Percentiles rank a stretch among this genome's conserved stretches.
phyloP scores from a whole-genome alignment of 2,888 invertebrate genomes.

The Teinopalpus imperialis region DNA sequence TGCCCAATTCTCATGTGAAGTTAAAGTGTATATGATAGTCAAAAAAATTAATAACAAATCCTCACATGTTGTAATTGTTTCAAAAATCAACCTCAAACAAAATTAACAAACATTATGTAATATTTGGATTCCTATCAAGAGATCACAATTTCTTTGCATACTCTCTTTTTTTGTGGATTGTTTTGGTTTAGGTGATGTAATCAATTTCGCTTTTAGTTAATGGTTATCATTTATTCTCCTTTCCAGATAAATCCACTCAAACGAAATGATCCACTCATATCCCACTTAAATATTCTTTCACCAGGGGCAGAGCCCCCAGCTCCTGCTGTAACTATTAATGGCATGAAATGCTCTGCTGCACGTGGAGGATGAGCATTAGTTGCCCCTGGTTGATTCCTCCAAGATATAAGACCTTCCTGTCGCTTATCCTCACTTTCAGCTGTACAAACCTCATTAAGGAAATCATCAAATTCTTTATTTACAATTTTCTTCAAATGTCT shows the following conservation, averaged over 20 bases:
- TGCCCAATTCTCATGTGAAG: no score
- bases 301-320: slow-evolving; percentile 61
- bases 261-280: slow-evolving; percentile 60
- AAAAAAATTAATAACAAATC: no score
- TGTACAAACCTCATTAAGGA: slow-evolving; percentile 58
- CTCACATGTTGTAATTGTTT: no score
- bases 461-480: slow-evolving; percentile 68
- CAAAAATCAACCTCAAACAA: no score
- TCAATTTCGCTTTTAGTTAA: no score
- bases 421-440: slow-evolving; percentile 49
- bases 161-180: no score
- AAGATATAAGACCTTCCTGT: slow-evolving; percentile 46
- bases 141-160: no score
- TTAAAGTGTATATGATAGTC: no score
- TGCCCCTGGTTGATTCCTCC: slow-evolving; percentile 62
- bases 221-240: slow-evolving; percentile 47
- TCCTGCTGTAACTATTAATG: slow-evolving; percentile 64
- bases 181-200: no score
- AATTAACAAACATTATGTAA: no score
- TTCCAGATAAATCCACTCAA: slow-evolving; percentile 72
- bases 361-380: slow-evolving; percentile 61
- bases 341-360: slow-evolving; percentile 74
- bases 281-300: slow-evolving; percentile 69
- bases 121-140: no score
- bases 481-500: slow-evolving; percentile 46